A percentile compares a stretch with the other conserved stretches of the same genome.
Evolutionary conservation across 2,888 invertebrate species (phyloP).

Genomic region (Tipula helvola): DNA sequence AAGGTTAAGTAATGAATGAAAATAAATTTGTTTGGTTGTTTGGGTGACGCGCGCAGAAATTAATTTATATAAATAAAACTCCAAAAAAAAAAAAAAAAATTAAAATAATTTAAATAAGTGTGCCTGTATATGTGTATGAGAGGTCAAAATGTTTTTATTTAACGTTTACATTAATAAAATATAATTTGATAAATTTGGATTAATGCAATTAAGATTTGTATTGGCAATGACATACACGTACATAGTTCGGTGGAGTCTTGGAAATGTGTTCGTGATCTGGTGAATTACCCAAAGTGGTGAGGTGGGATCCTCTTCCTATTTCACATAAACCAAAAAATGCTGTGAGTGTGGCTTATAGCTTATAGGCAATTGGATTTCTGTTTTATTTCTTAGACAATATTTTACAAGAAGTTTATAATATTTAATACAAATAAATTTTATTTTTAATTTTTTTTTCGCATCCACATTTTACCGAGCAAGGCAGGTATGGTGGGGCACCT

Average conservation of each 20-base stretch:
- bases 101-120: neutral
- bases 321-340: too few species aligned
- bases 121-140: neutral
- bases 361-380: too few species aligned
- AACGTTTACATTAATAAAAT: neutral
- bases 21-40: neutral
- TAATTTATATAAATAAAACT: neutral
- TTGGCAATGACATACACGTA: neutral
- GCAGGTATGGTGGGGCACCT: too few species aligned
- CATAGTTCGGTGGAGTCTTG: neutral
- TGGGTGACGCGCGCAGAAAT: neutral
- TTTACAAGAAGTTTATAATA: too few species aligned
- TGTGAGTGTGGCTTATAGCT: too few species aligned
- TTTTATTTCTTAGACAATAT: too few species aligned
- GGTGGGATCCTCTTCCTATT: too few species aligned
- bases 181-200: neutral
- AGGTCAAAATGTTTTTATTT: neutral
- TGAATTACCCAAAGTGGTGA: too few species aligned
- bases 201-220: neutral
- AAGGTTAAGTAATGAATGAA: neutral
- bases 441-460: too few species aligned
- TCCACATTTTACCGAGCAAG: too few species aligned
- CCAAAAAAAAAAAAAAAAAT: neutral
- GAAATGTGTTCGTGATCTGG: neutral
- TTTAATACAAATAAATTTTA: too few species aligned